Percentiles rank a stretch among this genome's conserved stretches.
Conservation (phyloP, 2,888 invertebrate genomes). For the Sepioteuthis lessoniana region DNA sequence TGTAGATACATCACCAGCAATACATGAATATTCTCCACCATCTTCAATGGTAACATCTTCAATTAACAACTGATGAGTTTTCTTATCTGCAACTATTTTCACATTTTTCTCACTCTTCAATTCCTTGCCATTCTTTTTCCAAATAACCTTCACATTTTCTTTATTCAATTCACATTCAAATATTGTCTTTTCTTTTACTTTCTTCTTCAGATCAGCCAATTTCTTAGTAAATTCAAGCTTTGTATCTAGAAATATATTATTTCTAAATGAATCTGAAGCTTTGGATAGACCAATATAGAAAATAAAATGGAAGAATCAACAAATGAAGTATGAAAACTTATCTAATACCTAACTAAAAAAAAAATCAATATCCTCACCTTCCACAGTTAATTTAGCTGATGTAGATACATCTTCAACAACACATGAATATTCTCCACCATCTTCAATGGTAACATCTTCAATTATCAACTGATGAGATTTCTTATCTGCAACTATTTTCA, state of each 20-base stretch:
- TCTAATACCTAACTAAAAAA: too few relatives aligned
- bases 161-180: slow-evolving; percentile 40
- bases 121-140: slow-evolving; percentile 47
- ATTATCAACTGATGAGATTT: too few relatives aligned
- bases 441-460: too few relatives aligned
- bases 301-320: background rate
- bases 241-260: background rate
- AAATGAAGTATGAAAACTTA: too few relatives aligned
- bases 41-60: slow-evolving; percentile 54
- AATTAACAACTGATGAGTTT: slow-evolving; percentile 34
- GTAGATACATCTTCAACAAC: too few relatives aligned
- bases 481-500: too few relatives aligned
- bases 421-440: too few relatives aligned
- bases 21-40: slow-evolving; percentile 65
- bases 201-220: slow-evolving; percentile 8
- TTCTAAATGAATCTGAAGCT: background rate
- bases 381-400: too few relatives aligned
- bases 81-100: slow-evolving; percentile 42
- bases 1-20: slow-evolving; percentile 58
- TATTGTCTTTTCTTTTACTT: background rate
- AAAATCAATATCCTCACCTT: too few relatives aligned
- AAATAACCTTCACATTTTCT: slow-evolving; percentile 34
- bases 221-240: slow-evolving; percentile 42
- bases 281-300: background rate
- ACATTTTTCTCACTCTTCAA: slow-evolving; percentile 36